Evolutionary conservation across 2,888 invertebrate species (phyloP), one percentile per base, ranked within the genome.

Genomic region (Colostygia pectinataria): DNA sequence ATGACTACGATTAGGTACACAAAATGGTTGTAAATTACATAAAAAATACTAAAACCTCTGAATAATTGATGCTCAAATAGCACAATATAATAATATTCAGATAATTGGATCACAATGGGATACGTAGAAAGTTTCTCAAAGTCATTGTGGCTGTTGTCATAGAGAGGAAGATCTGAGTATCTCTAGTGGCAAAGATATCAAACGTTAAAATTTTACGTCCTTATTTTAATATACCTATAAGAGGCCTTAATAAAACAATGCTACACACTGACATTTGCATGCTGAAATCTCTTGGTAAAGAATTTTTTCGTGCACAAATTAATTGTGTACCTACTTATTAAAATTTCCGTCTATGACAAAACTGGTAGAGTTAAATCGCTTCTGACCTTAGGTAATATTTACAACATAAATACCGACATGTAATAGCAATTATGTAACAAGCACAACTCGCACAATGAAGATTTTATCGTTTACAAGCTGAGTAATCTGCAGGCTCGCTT

Each of bases 401-500:
- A 33, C 18, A 32, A 32, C 33, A 39, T 31, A 18, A 9, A 33
- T 43, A 15, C 38, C 32, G 15, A 23, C 39, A 40, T 20, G 38
- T 25, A 28, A 38, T 20, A 24, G 20, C 12, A 18, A 31, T 45
- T 56, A 46, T 42, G 46, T 24, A 50, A 50, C 13, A 12, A 36
- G 31, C 24, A 46, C 27, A 46, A 9, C 29, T 50, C 24, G 9
- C 31, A 41, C 39, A 46, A 42, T 51, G 44, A 36, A 49, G 47
- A 49, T 53, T 34, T 45, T 49, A 53, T 53, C 45, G 14, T 29
- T 41, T 41, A 29, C 34, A 45, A 45, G 34, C 27, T 25, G 42
- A 49, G 44, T 41, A 20, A 45, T 42, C 9, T 13, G 29, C 6
- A n/a, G n/a, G n/a, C 36, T 38, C 27, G 18, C 7, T 38, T 49